These are phyloP conservation scores for Pangasius sanitwongsei DNA, from an alignment of 2,797 vertebrate species.

Conservation along the genomic window DNA sequence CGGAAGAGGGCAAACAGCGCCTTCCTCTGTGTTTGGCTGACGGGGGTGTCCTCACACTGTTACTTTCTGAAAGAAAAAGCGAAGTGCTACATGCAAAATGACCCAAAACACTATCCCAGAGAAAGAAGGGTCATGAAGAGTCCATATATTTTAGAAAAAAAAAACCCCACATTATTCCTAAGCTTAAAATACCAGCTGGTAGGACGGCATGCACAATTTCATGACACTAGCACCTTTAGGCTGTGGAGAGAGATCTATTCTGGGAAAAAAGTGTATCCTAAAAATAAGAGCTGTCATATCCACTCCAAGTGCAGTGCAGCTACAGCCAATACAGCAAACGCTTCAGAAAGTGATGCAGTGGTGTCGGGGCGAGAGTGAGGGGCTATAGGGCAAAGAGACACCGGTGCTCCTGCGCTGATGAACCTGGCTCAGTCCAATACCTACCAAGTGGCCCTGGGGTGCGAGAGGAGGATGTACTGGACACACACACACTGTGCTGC, in stretches of 20 bases:
- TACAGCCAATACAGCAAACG: constrained; percentile 26
- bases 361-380: neutral
- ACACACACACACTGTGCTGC: constrained; percentile 86
- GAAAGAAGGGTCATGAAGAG: neutral
- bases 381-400: constrained; percentile 8
- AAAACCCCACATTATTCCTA: neutral
- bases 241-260: constrained; percentile 8
- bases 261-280: neutral
- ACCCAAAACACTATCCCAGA: neutral
- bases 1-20: neutral
- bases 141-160: neutral
- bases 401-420: constrained; percentile 41
- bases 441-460: constrained; percentile 90
- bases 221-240: constrained; percentile 1
- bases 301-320: constrained; percentile 30
- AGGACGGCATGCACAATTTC: constrained; percentile 11
- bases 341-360: constrained; percentile 22
- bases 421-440: constrained; percentile 72
- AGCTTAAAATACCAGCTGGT: constrained; percentile 19
- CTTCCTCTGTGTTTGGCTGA: neutral
- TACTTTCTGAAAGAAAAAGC: neutral
- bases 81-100: neutral
- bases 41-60: neutral
- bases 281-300: constrained; percentile 24
- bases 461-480: constrained; percentile 85